Evolutionary conservation across 2,888 invertebrate genomes (phyloP).

Genomic region (Papilio gigon): DNA sequence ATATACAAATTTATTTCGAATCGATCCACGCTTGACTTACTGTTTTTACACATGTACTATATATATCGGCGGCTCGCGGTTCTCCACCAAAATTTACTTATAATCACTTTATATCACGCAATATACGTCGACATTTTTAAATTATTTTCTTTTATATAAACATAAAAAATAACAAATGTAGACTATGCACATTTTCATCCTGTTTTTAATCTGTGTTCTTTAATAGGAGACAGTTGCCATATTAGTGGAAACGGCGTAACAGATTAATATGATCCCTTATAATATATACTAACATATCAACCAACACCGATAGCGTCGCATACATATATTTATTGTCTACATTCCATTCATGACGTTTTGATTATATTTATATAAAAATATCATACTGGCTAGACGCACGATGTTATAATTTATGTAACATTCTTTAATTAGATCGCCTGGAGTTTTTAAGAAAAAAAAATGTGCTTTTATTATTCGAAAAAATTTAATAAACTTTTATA

Average conservation of each 20-base stretch:
- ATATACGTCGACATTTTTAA: conserved; percentile 56
- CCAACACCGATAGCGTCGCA: conserved; percentile 39
- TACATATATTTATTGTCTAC: conserved; percentile 51
- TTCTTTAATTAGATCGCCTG: not conserved
- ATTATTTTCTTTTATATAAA: conserved; percentile 68
- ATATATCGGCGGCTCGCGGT: conserved; percentile 47
- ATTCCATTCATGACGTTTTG: conserved; percentile 39
- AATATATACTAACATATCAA: conserved; percentile 25
- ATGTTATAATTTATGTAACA: not conserved
- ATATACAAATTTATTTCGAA: conserved; percentile 45
- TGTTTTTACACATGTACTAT: conserved; percentile 44
- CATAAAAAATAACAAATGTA: conserved; percentile 76
- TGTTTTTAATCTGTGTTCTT: conserved; percentile 52
- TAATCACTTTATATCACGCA: conserved; percentile 48
- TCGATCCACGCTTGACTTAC: conserved; percentile 58
- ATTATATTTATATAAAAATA: conserved; percentile 39
- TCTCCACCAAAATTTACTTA: conserved; percentile 54
- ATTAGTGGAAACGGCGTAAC: not conserved
- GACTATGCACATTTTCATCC: conserved; percentile 58
- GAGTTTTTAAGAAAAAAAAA: not conserved
- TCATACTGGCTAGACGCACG: conserved; percentile 19
- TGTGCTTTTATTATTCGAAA: too few relatives aligned
- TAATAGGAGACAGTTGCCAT: conserved; percentile 66
- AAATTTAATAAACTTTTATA: too few relatives aligned
- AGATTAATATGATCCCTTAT: not conserved